These are phyloP conservation scores for Drosophila mojavensis DNA, from an alignment of 1,140 invertebrate species.

Conservation along the genomic window DNA sequence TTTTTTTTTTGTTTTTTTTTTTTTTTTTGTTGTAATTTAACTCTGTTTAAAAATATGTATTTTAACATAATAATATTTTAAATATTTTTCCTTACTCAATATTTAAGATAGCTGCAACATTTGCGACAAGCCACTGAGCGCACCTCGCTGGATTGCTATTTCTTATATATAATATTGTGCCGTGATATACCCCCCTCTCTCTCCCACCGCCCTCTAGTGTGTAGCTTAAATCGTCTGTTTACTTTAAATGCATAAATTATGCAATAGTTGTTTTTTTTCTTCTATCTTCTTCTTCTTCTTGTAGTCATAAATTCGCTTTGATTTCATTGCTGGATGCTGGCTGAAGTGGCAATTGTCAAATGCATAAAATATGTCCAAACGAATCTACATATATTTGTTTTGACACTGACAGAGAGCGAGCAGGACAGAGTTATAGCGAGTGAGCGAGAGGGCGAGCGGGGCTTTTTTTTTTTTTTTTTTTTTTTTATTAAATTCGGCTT, in stretches of 20 bases:
- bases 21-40: too few relatives aligned
- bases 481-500: constrained; percentile 47
- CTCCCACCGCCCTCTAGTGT: too few relatives aligned
- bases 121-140: too few relatives aligned
- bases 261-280: constrained; percentile 56
- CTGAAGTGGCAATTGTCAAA: constrained; percentile 69
- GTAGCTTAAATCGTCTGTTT: constrained; percentile 69
- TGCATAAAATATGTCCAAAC: constrained; percentile 73
- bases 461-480: constrained; percentile 44
- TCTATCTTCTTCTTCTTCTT: constrained; percentile 29
- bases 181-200: too few relatives aligned
- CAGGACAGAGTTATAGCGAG: neutral
- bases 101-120: too few relatives aligned
- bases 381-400: constrained; percentile 30
- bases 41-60: neutral
- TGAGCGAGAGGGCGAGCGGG: neutral
- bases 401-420: neutral
- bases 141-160: too few relatives aligned
- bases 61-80: neutral
- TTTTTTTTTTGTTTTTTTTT: too few relatives aligned
- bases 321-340: constrained; percentile 51
- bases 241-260: constrained; percentile 81
- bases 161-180: neutral
- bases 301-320: constrained; percentile 67
- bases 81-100: too few relatives aligned